Conservation (phyloP, 1,140 invertebrate genomes). For the Aphidius ervi region DNA sequence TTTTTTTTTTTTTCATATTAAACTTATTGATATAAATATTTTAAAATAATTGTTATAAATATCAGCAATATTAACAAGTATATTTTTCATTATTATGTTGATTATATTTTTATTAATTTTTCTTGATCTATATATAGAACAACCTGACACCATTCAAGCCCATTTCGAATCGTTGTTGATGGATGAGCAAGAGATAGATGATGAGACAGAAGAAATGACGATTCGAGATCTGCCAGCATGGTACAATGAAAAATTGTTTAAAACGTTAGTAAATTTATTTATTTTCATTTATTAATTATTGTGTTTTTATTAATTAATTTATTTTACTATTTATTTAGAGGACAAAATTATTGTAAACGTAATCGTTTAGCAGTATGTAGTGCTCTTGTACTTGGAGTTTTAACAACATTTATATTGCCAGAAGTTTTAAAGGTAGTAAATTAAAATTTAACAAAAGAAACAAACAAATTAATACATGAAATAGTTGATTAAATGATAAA, state of each 20-base stretch:
- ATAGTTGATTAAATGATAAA: neutral
- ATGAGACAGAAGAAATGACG: neutral
- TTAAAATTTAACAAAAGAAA: neutral
- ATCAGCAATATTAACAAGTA: too few relatives aligned
- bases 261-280: constrained; percentile 27
- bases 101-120: too few relatives aligned
- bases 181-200: constrained; percentile 21
- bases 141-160: constrained; percentile 30
- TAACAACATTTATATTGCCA: constrained; percentile 62
- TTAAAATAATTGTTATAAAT: too few relatives aligned
- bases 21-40: too few relatives aligned
- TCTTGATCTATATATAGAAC: constrained; percentile 20
- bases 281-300: too few relatives aligned
- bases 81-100: too few relatives aligned
- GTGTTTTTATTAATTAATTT: neutral
- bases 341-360: constrained; percentile 59
- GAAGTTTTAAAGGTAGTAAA: constrained; percentile 53
- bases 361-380: constrained; percentile 58
- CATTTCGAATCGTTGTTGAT: constrained; percentile 32
- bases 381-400: constrained; percentile 59
- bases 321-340: constrained; percentile 49
- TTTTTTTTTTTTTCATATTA: too few relatives aligned
- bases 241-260: constrained; percentile 35
- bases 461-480: neutral
- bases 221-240: constrained; percentile 36